Evolutionary conservation across 2,797 vertebrate genomes (phyloP).

Genomic region (Stomatorhinus walkeri): DNA sequence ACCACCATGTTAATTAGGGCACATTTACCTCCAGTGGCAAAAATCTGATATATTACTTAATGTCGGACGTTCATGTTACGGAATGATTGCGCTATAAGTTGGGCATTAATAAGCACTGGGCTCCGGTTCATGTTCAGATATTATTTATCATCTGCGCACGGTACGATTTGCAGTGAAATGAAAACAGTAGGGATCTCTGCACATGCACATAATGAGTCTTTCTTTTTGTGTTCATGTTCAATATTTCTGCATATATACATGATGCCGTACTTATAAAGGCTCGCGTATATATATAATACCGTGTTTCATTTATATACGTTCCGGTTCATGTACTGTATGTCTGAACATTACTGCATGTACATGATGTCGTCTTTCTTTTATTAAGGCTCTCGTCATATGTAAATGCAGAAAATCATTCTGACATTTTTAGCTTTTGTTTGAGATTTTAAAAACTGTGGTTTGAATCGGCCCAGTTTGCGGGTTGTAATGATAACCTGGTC

Average conservation of each 20-base stretch:
- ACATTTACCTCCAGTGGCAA: background rate
- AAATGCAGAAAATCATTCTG: background rate
- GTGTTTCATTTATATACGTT: background rate
- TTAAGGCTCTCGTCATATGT: background rate
- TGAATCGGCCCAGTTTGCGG: background rate
- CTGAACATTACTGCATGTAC: background rate
- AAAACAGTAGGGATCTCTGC: background rate
- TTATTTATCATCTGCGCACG: background rate
- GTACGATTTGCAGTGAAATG: background rate
- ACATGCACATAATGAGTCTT: background rate
- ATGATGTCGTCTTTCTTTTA: background rate
- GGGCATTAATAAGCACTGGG: background rate
- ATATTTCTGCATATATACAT: background rate
- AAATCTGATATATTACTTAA: background rate
- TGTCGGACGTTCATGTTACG: background rate
- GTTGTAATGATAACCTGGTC: background rate
- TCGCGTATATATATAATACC: background rate
- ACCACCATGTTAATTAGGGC: background rate
- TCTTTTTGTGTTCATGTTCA: background rate
- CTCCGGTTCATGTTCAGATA: background rate
- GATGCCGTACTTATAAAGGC: background rate
- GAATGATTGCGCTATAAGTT: background rate
- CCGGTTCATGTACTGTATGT: background rate
- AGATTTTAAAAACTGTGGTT: background rate
- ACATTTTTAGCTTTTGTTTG: background rate